Evolutionary conservation across 1,140 invertebrate species (phyloP).

Genomic region (Riptortus pedestris): DNA sequence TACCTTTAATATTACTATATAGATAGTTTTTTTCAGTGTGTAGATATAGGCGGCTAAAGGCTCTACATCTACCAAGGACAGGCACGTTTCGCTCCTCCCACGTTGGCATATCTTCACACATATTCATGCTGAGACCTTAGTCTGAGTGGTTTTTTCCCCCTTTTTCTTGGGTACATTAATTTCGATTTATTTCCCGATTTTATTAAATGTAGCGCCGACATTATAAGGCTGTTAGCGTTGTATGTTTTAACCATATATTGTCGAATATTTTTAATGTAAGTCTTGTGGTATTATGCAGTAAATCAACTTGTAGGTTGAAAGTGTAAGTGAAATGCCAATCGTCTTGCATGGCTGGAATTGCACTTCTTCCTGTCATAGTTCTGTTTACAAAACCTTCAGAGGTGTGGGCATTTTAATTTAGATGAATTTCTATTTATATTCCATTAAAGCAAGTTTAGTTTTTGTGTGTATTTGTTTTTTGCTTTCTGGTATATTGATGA

Average conservation of each 20-base stretch:
- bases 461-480: too few species aligned
- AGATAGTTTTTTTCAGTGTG: background rate
- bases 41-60: background rate
- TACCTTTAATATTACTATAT: background rate
- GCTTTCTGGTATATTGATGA: too few species aligned
- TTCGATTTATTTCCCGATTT: background rate
- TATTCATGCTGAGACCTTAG: background rate
- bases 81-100: background rate
- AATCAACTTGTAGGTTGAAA: too few species aligned
- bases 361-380: too few species aligned
- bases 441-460: too few species aligned
- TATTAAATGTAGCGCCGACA: too few species aligned
- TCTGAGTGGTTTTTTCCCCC: background rate
- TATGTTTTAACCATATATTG: background rate
- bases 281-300: background rate
- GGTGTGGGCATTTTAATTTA: too few species aligned
- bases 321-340: too few species aligned
- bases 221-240: background rate
- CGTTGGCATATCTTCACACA: background rate
- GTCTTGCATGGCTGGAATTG: too few species aligned
- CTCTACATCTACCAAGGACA: background rate
- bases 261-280: background rate
- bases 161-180: background rate
- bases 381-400: too few species aligned
- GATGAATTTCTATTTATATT: too few species aligned